Percentiles rank a stretch among this genome's conserved stretches.
Evolutionary conservation across 2,113 vertebrate genomes (phyloP).

Genomic region (Siniperca knerii): DNA sequence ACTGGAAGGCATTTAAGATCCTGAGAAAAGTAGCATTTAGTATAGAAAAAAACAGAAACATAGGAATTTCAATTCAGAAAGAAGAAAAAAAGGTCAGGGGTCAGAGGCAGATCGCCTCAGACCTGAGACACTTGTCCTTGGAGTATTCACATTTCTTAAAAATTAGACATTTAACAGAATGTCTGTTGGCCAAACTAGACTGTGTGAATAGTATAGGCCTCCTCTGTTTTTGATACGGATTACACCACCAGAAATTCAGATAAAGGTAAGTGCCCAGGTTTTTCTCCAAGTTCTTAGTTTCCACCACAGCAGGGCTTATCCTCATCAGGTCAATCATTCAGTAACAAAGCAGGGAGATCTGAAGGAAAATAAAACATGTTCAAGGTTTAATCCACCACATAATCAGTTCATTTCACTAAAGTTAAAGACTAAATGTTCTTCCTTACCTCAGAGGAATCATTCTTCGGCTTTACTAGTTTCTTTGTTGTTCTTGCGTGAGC

Average conservation of each 20-base stretch:
- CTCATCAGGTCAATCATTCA: conserved; percentile 25
- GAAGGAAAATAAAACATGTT: not conserved
- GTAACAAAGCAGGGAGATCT: conserved; percentile 23
- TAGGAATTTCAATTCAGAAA: not conserved
- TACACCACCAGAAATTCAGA: conserved; percentile 17
- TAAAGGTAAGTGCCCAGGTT: conserved; percentile 21
- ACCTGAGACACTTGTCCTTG: conserved; percentile 1
- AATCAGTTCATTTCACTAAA: not conserved
- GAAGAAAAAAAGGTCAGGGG: not conserved
- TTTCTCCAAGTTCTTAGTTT: conserved; percentile 31
- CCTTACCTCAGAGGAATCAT: conserved; percentile 61
- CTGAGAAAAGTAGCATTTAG: conserved; percentile 27
- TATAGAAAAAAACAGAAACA: not conserved
- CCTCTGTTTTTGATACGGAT: not conserved
- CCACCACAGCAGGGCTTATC: conserved; percentile 23
- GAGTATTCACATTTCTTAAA: conserved; percentile 18
- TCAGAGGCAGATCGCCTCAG: not conserved
- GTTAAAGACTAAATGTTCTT: not conserved
- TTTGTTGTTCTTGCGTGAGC: conserved; percentile 28
- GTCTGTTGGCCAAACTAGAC: not conserved
- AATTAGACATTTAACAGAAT: not conserved
- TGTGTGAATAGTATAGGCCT: not conserved
- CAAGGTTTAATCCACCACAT: conserved; percentile 10
- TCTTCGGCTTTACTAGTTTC: conserved; percentile 36
- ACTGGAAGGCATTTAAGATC: conserved; percentile 45